These are phyloP conservation scores for Sisyra nigra DNA, from an alignment of 2,888 invertebrate species.

Conservation along the genomic window DNA sequence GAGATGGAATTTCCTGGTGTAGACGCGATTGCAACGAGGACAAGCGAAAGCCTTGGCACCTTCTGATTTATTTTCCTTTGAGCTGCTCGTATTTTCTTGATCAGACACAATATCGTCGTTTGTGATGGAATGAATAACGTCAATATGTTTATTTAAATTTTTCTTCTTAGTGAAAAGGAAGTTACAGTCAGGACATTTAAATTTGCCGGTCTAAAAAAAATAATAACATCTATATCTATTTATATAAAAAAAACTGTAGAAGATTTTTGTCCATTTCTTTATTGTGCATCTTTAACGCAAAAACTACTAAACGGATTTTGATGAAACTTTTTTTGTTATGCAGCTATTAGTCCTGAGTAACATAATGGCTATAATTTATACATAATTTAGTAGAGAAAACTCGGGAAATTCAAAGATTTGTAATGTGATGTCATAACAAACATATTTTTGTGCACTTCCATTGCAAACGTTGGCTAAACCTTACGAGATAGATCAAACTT, in stretches of 20 bases:
- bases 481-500: too few relatives aligned
- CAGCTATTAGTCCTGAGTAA: too few relatives aligned
- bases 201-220: conserved; percentile 30
- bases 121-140: conserved; percentile 39
- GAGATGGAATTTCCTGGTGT: conserved; percentile 62
- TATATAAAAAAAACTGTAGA: background rate
- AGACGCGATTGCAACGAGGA: conserved; percentile 49
- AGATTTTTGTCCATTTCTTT: conserved; percentile 5
- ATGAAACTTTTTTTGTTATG: too few relatives aligned
- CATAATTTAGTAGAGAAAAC: too few relatives aligned
- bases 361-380: too few relatives aligned
- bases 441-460: too few relatives aligned
- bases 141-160: conserved; percentile 46
- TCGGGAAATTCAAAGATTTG: too few relatives aligned
- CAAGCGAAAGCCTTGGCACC: conserved; percentile 57
- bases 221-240: background rate
- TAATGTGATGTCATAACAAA: too few relatives aligned
- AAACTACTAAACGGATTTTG: too few relatives aligned
- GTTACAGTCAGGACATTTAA: conserved; percentile 42
- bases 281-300: too few relatives aligned
- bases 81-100: conserved; percentile 51
- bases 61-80: conserved; percentile 41
- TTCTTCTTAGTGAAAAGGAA: conserved; percentile 55
- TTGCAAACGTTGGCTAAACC: too few relatives aligned
- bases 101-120: conserved; percentile 43